Percentiles rank a stretch among this genome's conserved stretches.
phyloP scores from a whole-genome alignment of 2,113 vertebrate genomes.

The Gasterosteus nipponicus region DNA sequence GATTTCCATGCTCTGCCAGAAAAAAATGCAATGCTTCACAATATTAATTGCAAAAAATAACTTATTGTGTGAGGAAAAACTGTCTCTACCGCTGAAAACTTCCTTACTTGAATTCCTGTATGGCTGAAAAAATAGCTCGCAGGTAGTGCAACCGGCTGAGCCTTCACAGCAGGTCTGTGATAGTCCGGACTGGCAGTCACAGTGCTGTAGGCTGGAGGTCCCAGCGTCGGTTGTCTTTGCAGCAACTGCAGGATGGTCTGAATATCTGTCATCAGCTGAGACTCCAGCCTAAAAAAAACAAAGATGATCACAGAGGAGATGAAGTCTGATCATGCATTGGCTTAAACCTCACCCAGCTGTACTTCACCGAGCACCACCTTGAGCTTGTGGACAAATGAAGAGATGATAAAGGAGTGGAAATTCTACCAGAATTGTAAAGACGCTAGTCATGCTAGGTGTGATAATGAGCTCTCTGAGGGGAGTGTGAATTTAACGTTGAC shows the following conservation, averaged over 20 bases:
- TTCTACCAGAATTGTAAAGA: constrained; percentile 48
- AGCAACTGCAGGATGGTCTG: constrained; percentile 94
- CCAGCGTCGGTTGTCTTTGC: constrained; percentile 88
- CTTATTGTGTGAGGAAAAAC: not conserved
- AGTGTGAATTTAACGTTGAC: constrained; percentile 64
- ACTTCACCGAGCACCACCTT: constrained; percentile 58
- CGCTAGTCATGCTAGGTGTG: constrained; percentile 42
- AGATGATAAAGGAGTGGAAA: constrained; percentile 20
- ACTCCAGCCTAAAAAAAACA: constrained; percentile 86
- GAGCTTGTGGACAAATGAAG: constrained; percentile 39
- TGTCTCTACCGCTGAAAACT: not conserved
- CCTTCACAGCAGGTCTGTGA: constrained; percentile 80
- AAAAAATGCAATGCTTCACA: not conserved
- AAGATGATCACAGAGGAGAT: not conserved
- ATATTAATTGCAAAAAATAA: not conserved
- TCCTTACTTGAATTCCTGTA: constrained; percentile 85
- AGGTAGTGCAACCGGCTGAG: constrained; percentile 84
- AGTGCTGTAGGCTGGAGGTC: constrained; percentile 95
- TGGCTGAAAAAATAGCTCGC: constrained; percentile 86
- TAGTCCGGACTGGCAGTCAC: constrained; percentile 89
- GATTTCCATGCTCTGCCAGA: not conserved
- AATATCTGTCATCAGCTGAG: constrained; percentile 95
- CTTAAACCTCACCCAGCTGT: constrained; percentile 10
- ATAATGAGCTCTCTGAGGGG: constrained; percentile 71
- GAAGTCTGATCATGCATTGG: constrained; percentile 11